Base-by-base conservation (phyloP, 2,888 invertebrate species). In the Meteorus cinctellus region DNA sequence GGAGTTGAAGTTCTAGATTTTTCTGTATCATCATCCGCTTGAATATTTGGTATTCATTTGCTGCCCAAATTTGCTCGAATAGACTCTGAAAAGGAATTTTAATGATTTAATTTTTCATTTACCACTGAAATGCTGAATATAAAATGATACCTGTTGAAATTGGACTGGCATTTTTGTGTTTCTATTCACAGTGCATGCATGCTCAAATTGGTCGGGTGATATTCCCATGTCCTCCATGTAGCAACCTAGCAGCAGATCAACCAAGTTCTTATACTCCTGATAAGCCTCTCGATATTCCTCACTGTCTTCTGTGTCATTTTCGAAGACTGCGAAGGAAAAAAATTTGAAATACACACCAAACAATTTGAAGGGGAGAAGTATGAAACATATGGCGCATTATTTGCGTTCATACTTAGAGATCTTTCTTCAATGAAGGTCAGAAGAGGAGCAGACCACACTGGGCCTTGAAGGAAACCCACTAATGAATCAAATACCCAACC, bases 181-280 rank as follows among this genome's bases (percentile, higher is more conserved):
- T 84, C 89, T 90, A 77, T 90, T 91, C 48, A 89, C 82, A 48
- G 90, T 90, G 84, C 96, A 97, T 8, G 96, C 96, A 69, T 93
- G 91, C 89, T 96, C 96, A 86, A 97, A 96, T 87, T 97, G 96
- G 81, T 96, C 95, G 0, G 96, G 94, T 0, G 95, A 93, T 81
- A 98, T 96, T 66, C 95, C 95, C 87, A 97, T 94, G 85, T 98
- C 98, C 83, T 97, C 96, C 95, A 97, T 97, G 86, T 97, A 97
- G 75, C 95, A 96, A 62, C 96, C 95, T 63, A 98, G 91, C 93
- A 98, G 94, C 74, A 95, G 93, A 86, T 97, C 97, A n/a, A 97
- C 95, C 90, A 98, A 91, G 87, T 96, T 95, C 87, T 96, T 96
- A 87, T 97, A 98, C 84, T 97, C 96, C 79, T 95, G 93, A 86